Evolutionary conservation across 2,888 invertebrate species (phyloP).

Genomic region (Tethea ocularis): DNA sequence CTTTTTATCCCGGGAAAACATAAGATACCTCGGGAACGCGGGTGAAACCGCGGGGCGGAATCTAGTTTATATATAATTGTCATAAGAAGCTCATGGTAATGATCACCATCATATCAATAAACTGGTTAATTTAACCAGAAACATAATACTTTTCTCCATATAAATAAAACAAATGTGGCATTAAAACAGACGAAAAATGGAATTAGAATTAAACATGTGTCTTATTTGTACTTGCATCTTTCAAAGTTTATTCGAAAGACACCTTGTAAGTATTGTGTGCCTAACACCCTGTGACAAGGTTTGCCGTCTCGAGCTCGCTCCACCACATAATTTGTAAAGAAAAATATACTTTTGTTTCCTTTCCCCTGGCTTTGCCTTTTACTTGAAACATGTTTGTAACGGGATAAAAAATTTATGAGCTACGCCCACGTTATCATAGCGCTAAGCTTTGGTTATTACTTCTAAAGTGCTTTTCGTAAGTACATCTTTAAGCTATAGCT

Average conservation of each 20-base stretch:
- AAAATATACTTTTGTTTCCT: neutral
- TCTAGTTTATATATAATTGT: no score
- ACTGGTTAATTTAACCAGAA: neutral
- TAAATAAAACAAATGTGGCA: neutral
- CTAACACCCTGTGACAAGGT: neutral
- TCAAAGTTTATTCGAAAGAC: neutral
- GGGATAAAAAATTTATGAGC: neutral
- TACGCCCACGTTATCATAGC: neutral
- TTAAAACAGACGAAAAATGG: neutral
- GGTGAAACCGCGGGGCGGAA: no score
- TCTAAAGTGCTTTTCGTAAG: conserved; percentile 6
- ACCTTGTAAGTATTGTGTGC: neutral
- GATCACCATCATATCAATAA: neutral
- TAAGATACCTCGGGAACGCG: no score
- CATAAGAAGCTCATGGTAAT: no score
- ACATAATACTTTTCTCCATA: neutral
- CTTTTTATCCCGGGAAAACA: no score
- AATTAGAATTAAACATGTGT: neutral
- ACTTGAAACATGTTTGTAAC: neutral
- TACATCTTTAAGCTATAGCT: neutral
- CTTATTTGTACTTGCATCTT: neutral
- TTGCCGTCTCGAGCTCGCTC: neutral
- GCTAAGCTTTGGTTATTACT: conserved; percentile 6
- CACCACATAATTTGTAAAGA: neutral
- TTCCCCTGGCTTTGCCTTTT: no score